Conservation (phyloP, 2,113 vertebrate species). For the Antechinus flavipes region DNA sequence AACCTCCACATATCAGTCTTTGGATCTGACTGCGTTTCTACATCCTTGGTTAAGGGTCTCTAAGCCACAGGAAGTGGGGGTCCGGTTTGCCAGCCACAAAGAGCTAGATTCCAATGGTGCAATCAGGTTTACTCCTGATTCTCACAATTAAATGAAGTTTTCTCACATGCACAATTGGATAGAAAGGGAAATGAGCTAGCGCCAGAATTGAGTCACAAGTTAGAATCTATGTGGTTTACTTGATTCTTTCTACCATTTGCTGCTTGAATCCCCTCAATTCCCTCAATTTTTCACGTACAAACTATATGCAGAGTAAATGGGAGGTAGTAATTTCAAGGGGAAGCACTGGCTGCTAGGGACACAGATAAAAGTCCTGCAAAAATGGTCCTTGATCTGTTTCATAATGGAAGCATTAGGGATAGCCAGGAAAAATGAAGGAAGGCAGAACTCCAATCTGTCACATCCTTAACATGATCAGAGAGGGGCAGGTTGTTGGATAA, state of each 20-base stretch:
- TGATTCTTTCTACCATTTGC: not conserved
- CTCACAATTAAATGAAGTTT: not conserved
- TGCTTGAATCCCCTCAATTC: not conserved
- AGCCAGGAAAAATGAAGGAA: slow-evolving; percentile 27
- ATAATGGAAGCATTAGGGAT: not conserved
- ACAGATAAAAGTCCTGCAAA: not conserved
- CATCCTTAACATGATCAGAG: not conserved
- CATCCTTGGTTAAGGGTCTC: not conserved
- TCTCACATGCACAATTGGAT: not conserved
- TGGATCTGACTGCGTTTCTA: not conserved
- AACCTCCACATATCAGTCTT: not conserved
- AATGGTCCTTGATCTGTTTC: not conserved
- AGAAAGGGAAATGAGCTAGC: not conserved
- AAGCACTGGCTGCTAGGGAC: not conserved
- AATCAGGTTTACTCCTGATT: not conserved
- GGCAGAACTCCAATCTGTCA: slow-evolving; percentile 3
- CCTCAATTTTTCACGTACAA: not conserved
- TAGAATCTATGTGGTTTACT: not conserved
- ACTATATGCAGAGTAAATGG: not conserved
- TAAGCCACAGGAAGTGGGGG: not conserved
- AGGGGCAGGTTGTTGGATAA: not conserved
- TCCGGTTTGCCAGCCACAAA: not conserved
- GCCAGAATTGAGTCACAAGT: not conserved
- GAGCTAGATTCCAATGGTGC: not conserved
- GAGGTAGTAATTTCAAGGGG: not conserved